Percentiles rank a stretch among this genome's conserved stretches.
These are phyloP conservation scores for Galeopterus variegatus DNA, from an alignment of 2,113 vertebrate genomes.

Conservation along the genomic window DNA sequence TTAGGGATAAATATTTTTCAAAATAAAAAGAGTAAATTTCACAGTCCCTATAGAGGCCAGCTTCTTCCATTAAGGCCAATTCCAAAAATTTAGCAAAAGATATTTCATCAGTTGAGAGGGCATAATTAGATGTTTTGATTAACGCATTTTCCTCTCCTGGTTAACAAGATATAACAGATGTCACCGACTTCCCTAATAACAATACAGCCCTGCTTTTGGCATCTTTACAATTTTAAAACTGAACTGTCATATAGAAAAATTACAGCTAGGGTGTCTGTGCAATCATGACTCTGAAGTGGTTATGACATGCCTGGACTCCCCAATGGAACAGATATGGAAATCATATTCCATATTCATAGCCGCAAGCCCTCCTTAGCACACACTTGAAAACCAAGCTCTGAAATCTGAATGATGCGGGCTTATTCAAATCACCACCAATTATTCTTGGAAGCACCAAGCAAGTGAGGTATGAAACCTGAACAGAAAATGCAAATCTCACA, in stretches of 20 bases:
- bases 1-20: conserved; percentile 26
- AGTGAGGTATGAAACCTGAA: conserved; percentile 72
- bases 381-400: conserved; percentile 76
- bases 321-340: conserved; percentile 77
- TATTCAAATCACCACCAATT: conserved; percentile 82
- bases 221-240: conserved; percentile 82
- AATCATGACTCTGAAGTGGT: conserved; percentile 77
- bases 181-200: conserved; percentile 81
- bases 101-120: conserved; percentile 69
- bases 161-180: conserved; percentile 84
- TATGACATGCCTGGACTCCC: conserved; percentile 75
- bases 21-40: conserved; percentile 61
- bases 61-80: conserved; percentile 69
- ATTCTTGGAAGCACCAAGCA: conserved; percentile 72
- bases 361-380: conserved; percentile 25
- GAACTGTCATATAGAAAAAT: conserved; percentile 80
- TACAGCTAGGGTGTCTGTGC: conserved; percentile 69
- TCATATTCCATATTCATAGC: conserved; percentile 72
- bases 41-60: conserved; percentile 30
- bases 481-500: conserved; percentile 73
- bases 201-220: conserved; percentile 76
- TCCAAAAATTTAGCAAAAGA: conserved; percentile 76
- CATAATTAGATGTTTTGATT: conserved; percentile 83
- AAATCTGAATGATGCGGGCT: conserved; percentile 65
- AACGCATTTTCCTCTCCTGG: conserved; percentile 78